Evolutionary conservation across 2,113 vertebrate genomes (phyloP).

Genomic region (Urocolius indicus): DNA sequence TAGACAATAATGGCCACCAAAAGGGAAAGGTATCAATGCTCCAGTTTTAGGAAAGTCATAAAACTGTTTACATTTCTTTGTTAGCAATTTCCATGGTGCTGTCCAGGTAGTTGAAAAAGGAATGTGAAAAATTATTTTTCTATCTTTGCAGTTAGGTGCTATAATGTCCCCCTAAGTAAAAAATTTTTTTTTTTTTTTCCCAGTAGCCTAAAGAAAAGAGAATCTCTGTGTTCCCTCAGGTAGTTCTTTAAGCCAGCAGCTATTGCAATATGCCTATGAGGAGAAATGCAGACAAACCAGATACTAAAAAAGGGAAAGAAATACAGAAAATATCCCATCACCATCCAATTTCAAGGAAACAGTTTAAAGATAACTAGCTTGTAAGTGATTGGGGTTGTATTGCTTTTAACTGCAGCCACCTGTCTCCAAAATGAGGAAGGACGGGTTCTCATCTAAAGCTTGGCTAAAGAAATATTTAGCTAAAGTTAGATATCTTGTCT

Average conservation of each 20-base stretch:
- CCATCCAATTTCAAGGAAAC: constrained; percentile 16
- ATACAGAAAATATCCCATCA: constrained; percentile 7
- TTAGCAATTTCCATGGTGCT: neutral
- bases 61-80: neutral
- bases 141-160: neutral
- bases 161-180: constrained; percentile 7
- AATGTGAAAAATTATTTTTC: constrained; percentile 7
- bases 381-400: constrained; percentile 40
- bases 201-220: neutral
- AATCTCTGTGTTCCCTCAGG: neutral
- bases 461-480: neutral
- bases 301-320: neutral
- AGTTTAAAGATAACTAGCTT: constrained; percentile 50
- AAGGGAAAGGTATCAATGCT: neutral
- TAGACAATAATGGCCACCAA: neutral
- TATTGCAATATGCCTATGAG: constrained; percentile 13
- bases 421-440: constrained; percentile 4
- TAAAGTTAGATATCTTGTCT: neutral
- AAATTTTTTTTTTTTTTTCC: neutral
- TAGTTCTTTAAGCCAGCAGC: constrained; percentile 4
- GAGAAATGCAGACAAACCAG: neutral
- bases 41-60: neutral
- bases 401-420: constrained; percentile 40
- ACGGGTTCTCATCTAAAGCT: neutral
- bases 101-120: neutral